Evolutionary conservation across 2,797 vertebrate genomes (phyloP), one percentile per base, ranked within the genome.

Genomic region (Melanitta fusca): DNA sequence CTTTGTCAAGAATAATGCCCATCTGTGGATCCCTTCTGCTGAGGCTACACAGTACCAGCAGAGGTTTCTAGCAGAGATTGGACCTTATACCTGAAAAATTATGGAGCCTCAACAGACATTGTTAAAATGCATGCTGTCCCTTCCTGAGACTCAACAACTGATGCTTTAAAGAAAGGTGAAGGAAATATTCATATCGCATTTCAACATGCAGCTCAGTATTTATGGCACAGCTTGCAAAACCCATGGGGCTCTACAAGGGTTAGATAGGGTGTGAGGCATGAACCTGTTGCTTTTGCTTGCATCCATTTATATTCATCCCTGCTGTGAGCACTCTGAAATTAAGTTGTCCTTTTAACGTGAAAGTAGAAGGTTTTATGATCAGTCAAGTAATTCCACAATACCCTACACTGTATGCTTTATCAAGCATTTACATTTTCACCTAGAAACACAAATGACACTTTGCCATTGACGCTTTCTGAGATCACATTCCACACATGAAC

Each of bases 251-350:
- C 3, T 38, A 28, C 2, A 3, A 3, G 4, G 49, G 7, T 3
- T 1, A 2, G 34, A 3, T 12, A 13, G 54, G 39, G 27, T 0
- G 0, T 6, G 0, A 3, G 3, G 19, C 6, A 24, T 4, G 28
- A 61, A 10, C 30, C 81, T 6, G 34, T 30, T 6, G 30, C 54
- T 47, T 5, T 13, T 43, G 36, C 58, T 71, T 6, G 0, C 28
- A 4, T 3, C 36, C 24, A 1, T 8, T 56, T 38, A 1, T 2
- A 0, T 6, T n/a, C n/a, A 3, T 3, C 2, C 64, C 41, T 4
- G 1, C 20, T 7, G 21, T 13, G 56, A 11, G 47, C 56, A 39
- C 19, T 30, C 21, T 38, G 72, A 74, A 57, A 70, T 45, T 4
- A 28, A 8, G 11, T 5, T 20, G 47, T 49, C 14, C 16, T 65